Percentiles rank a stretch among this genome's conserved stretches.
These are phyloP conservation scores for Ammodytes dubius DNA, from an alignment of 2,113 vertebrate species.

Conservation along the genomic window DNA sequence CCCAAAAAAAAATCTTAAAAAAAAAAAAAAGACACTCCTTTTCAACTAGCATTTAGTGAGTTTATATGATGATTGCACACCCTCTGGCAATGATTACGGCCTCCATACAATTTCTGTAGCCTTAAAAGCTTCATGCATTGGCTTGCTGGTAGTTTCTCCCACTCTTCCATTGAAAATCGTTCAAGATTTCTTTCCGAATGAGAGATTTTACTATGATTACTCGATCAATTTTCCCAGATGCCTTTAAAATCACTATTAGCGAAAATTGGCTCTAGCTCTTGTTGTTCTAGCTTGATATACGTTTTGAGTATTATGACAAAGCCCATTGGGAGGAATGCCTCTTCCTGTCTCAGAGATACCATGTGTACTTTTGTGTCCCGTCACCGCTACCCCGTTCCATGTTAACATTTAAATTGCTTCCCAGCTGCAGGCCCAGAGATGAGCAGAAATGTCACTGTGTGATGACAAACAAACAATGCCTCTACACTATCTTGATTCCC, in stretches of 20 bases:
- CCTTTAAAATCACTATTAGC: slow-evolving; percentile 1
- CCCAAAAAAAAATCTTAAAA: no score
- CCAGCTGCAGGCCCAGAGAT: slow-evolving; percentile 56
- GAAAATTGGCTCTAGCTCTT: not conserved
- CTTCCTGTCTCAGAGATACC: slow-evolving; percentile 43
- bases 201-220: slow-evolving; percentile 5
- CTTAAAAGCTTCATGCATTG: no score
- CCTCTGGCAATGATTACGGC: no score
- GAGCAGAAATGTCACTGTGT: slow-evolving; percentile 74
- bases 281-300: not conserved
- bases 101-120: no score
- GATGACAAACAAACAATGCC: slow-evolving; percentile 69
- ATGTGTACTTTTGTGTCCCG: slow-evolving; percentile 52
- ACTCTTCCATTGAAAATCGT: no score
- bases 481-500: slow-evolving; percentile 38
- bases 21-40: no score
- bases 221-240: slow-evolving; percentile 1
- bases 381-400: slow-evolving; percentile 44
- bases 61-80: no score
- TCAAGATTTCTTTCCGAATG: not conserved
- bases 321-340: slow-evolving; percentile 4
- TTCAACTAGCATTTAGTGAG: no score
- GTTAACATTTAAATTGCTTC: slow-evolving; percentile 76
- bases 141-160: no score
- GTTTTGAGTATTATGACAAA: slow-evolving; percentile 6